Conservation (phyloP, 2,888 invertebrate species). For the Holacanthella duospinosa region DNA sequence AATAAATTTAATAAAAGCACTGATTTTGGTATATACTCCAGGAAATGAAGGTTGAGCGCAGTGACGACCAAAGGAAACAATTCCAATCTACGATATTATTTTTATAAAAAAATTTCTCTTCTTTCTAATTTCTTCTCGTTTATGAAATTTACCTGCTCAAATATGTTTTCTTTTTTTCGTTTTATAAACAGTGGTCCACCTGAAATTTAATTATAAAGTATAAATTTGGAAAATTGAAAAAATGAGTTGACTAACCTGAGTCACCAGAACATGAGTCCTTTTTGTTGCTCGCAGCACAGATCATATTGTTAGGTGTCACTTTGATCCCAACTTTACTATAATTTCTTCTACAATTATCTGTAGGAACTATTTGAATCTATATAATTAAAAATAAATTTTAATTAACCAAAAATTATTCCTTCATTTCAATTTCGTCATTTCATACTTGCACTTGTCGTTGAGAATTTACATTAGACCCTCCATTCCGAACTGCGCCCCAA, state of each 20-base stretch:
- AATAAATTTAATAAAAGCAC: background rate
- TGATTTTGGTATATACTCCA: background rate
- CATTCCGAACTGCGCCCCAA: constrained; percentile 2
- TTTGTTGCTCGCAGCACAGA: background rate
- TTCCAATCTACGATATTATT: background rate
- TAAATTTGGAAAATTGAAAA: no score
- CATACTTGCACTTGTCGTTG: constrained; percentile 10
- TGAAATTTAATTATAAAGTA: background rate
- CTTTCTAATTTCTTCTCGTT: background rate
- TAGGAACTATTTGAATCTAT: background rate
- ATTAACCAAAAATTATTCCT: no score
- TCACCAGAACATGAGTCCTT: constrained; percentile 9
- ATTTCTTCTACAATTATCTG: background rate
- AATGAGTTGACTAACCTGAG: background rate
- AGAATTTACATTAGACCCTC: background rate
- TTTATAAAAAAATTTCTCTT: background rate
- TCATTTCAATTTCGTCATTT: no score
- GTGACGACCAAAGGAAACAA: background rate
- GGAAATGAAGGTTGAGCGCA: background rate
- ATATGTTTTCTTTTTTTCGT: background rate
- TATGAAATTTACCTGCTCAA: background rate
- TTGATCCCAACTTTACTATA: background rate
- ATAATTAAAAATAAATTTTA: background rate
- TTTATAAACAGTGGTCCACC: constrained; percentile 4
- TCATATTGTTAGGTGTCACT: background rate